phyloP scores from a whole-genome alignment of 1,140 invertebrate genomes.

The Drosophila nasuta region DNA sequence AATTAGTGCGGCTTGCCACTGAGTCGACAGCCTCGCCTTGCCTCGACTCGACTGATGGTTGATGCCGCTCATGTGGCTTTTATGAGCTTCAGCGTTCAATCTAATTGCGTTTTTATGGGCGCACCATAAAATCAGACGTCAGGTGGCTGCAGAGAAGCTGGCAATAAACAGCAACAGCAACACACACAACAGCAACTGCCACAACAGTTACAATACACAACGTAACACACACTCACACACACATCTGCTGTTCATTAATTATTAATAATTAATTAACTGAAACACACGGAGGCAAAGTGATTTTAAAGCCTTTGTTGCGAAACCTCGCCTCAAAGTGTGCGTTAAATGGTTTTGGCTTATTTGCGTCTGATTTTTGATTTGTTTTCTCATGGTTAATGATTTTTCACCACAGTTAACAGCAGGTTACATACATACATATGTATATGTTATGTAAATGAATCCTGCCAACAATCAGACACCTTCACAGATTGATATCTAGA shows the following conservation, averaged over 20 bases:
- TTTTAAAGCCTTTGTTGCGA: conserved; percentile 24
- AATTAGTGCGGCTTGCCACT: conserved; percentile 45
- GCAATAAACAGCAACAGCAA: conserved; percentile 16
- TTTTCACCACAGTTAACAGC: conserved; percentile 2
- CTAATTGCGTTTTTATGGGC: conserved; percentile 72
- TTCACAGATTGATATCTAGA: not conserved
- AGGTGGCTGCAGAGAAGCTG: conserved; percentile 12
- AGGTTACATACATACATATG: not conserved
- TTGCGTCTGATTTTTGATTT: not conserved
- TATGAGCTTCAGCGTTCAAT: conserved; percentile 59
- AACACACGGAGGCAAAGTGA: conserved; percentile 13
- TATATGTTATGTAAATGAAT: not conserved
- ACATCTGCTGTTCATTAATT: conserved; percentile 66
- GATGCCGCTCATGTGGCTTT: conserved; percentile 62
- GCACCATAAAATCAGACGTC: conserved; percentile 54
- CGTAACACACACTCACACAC: not conserved
- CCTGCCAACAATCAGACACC: not conserved
- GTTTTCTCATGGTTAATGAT: not conserved
- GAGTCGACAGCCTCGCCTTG: not conserved
- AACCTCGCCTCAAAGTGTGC: conserved; percentile 4
- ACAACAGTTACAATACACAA: not conserved
- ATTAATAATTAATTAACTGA: conserved; percentile 69
- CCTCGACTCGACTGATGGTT: not conserved
- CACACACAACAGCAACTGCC: conserved; percentile 7
- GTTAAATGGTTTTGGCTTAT: not conserved